Percentiles rank a stretch among this genome's conserved stretches.
Conservation (phyloP, 2,888 invertebrate species). For the Globia sparganii region DNA sequence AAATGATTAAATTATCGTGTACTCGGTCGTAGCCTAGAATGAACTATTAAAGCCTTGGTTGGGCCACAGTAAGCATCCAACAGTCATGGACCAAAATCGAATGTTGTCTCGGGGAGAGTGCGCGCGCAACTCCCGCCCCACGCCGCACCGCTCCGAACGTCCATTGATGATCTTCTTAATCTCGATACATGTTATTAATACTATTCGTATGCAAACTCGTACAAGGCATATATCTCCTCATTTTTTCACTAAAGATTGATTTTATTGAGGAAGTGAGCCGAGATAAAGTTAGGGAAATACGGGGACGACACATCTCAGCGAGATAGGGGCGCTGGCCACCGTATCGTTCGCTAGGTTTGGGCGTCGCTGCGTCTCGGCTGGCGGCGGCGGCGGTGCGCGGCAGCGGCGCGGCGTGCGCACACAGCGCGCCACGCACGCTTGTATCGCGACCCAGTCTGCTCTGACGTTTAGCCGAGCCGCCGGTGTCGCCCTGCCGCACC, state of each 20-base stretch:
- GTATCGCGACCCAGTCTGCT: conserved; percentile 88
- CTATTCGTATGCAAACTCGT: conserved; percentile 74
- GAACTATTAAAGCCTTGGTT: conserved; percentile 89
- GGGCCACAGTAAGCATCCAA: conserved; percentile 89
- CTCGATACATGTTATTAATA: conserved; percentile 83
- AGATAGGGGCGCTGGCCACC: conserved; percentile 83
- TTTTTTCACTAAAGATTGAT: conserved; percentile 54
- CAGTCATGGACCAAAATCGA: conserved; percentile 91
- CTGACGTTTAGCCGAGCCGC: conserved; percentile 87
- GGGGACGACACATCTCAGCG: conserved; percentile 61
- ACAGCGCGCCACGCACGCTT: conserved; percentile 87
- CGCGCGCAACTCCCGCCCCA: conserved; percentile 87
- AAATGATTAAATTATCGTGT: conserved; percentile 75
- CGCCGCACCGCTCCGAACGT: conserved; percentile 84
- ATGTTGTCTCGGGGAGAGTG: conserved; percentile 87
- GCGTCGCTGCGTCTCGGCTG: conserved; percentile 90
- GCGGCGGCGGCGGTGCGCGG: conserved; percentile 84
- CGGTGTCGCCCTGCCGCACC: conserved; percentile 83
- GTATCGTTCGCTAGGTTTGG: conserved; percentile 86
- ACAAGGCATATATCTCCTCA: conserved; percentile 51
- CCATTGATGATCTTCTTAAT: conserved; percentile 90
- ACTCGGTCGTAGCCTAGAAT: conserved; percentile 83
- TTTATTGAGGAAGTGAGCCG: conserved; percentile 52
- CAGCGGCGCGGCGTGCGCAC: conserved; percentile 85
- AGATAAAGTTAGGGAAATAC: conserved; percentile 54